These are phyloP conservation scores for Scopus umbretta DNA, from an alignment of 2,113 vertebrate species.

Conservation along the genomic window DNA sequence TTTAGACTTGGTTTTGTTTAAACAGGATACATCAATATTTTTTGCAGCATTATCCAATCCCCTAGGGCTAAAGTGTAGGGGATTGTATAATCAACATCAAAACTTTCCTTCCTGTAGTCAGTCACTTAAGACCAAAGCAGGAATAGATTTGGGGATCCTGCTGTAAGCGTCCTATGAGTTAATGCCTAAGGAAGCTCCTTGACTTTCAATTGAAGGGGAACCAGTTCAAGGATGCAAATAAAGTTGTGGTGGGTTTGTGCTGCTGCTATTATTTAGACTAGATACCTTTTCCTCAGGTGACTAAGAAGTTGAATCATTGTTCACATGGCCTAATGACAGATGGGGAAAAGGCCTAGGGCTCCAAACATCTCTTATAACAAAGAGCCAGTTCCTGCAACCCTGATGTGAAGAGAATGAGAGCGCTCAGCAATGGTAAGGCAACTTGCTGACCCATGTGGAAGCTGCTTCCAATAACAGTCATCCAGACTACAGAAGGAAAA, in stretches of 20 bases:
- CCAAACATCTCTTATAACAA: not conserved
- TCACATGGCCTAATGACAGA: not conserved
- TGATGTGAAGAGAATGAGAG: not conserved
- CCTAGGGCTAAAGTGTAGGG: not conserved
- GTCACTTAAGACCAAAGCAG: not conserved
- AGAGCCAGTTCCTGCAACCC: not conserved
- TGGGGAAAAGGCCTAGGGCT: not conserved
- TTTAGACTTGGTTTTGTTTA: not conserved
- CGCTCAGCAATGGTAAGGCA: not conserved
- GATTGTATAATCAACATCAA: not conserved
- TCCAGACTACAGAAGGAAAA: not conserved
- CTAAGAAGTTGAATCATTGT: not conserved
- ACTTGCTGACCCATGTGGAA: not conserved
- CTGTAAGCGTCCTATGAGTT: not conserved
- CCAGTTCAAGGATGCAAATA: not conserved
- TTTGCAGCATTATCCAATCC: not conserved
- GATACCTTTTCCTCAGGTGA: not conserved
- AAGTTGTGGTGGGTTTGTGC: not conserved
- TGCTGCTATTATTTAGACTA: not conserved
- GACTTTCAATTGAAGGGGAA: not conserved
- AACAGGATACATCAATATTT: not conserved
- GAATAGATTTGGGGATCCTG: not conserved
- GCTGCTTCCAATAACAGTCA: not conserved
- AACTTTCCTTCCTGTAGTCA: not conserved
- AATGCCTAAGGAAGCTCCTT: not conserved